Base-by-base conservation (phyloP, 2,113 vertebrate species). In the Oceanodroma tethys region DNA sequence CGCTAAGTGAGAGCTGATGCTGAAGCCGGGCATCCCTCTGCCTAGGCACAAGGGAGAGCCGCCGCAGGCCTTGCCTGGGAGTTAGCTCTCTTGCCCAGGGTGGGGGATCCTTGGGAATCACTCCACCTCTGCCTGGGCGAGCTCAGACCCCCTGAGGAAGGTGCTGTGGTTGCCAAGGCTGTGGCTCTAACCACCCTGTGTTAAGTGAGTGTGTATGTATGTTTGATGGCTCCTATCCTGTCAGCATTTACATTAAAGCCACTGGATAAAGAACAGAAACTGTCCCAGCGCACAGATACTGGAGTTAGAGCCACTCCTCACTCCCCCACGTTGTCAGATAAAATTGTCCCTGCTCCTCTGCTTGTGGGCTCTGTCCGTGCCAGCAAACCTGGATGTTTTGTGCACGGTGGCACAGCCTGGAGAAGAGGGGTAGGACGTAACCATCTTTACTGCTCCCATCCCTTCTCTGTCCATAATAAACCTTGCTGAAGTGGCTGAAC, bases 31-130 rank as follows among this genome's bases (percentile, higher is more conserved):
- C 42, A 67, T 43, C 38, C 11, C 47, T 52, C 21, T 26, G 23
- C 18, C 8, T 5, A 1, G 6, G 55, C 52, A 30, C n/a, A 32
- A 12, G 55, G 40, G 7, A 56, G 27, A 53, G 55, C n/a, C 1
- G 17, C 8, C 56, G 42, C 72, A 13, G 65, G 60, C 32, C 59
- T 73, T 59, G 15, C 20, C 7, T 5, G 14, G 38, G 42, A 55
- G 20, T 8, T 0, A 40, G 5, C 0, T 3, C 29, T 26, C 47
- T 26, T 59, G 26, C 4, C 13, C 34, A 4, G 26, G 16, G 3
- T 9, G 4, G 17, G 16, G 15, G 9, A 56, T 9, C 22, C 7
- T 36, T 11, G 36, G 16, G 10, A 56, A 6, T 6, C 25, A 10
- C 10, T 55, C 4, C 43, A 13, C 8, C 21, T 71, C 76, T 63